Evolutionary conservation across 2,113 vertebrate genomes (phyloP).

Genomic region (Anthoscopus minutus): DNA sequence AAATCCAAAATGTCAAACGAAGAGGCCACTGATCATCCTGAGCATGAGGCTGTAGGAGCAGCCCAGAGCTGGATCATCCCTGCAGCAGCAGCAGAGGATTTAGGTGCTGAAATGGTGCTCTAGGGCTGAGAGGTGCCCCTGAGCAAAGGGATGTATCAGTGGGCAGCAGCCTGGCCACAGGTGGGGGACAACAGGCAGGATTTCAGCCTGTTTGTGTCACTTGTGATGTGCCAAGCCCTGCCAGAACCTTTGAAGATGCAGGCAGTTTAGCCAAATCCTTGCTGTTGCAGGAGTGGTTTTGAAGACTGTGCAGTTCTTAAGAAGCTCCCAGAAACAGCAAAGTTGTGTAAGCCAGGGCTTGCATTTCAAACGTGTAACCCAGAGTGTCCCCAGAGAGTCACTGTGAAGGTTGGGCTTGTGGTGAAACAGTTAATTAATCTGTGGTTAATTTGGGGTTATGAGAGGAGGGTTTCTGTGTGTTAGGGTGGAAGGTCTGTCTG

Average conservation of each 20-base stretch:
- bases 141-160: background rate
- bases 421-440: background rate
- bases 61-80: background rate
- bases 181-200: background rate
- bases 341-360: background rate
- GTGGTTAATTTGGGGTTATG: background rate
- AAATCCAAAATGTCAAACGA: constrained; percentile 33
- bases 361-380: background rate
- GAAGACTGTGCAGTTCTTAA: rapidly evolving
- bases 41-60: background rate
- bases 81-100: background rate
- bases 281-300: background rate
- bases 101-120: background rate
- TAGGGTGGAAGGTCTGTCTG: background rate
- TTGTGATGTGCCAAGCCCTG: background rate
- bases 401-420: background rate
- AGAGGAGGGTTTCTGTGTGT: rapidly evolving
- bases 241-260: background rate
- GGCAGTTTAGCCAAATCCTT: too few relatives aligned
- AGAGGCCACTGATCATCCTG: background rate
- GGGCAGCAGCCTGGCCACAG: background rate
- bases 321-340: background rate
- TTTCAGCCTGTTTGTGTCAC: rapidly evolving
- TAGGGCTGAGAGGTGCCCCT: background rate
- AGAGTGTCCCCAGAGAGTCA: background rate